Evolutionary conservation across 1,140 invertebrate species (phyloP), one percentile per base, ranked within the genome.

Genomic region (Drosophila varians): DNA sequence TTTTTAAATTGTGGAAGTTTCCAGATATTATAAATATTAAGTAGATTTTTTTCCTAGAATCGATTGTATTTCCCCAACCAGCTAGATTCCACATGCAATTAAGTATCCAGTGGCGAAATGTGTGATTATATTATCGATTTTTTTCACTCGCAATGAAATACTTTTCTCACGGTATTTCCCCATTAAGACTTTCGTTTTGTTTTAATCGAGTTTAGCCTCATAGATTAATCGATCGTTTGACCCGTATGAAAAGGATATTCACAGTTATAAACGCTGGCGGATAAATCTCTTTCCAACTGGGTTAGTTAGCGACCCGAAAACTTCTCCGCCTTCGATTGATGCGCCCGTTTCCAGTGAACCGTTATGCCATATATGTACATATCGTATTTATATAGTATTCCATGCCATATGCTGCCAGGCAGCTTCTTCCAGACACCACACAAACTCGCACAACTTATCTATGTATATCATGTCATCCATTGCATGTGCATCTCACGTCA

Each of bases 401-500:
- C 28, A 14, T n/a, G 2, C 25, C n/a, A 45, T 19, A 49, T 69
- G 68, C 48, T 42, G 64, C 38, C 46, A 18, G 64, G 38, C 42
- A 64, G 55, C 55, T 47, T 38, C 36, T 46, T 64, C 55, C 23
- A 21, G 36, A 21, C 9, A 14, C 38, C 38, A 40, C 4, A 40
- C 18, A 36, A 4, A 46, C 61, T 57, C 12, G 14, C 26, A 28
- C 54, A 42, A 31, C n/a, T 28, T 69, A 25, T 74, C 55, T 55
- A 58, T 73, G 64, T 76, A 42, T 60, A 64, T 61, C 56, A 47
- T 80, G 53, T 73, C 62, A 66, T 53, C 56, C 61, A 68, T 73
- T 83, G 74, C 57, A 68, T 56, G 48, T 64, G 66, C 77, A 80
- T 80, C 76, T 65, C 64, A 28, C 69, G 34, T 62, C 58, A 51